Percentiles rank a stretch among this genome's conserved stretches.
phyloP scores from a whole-genome alignment of 2,113 vertebrate genomes.

The Bothrops jararaca region DNA sequence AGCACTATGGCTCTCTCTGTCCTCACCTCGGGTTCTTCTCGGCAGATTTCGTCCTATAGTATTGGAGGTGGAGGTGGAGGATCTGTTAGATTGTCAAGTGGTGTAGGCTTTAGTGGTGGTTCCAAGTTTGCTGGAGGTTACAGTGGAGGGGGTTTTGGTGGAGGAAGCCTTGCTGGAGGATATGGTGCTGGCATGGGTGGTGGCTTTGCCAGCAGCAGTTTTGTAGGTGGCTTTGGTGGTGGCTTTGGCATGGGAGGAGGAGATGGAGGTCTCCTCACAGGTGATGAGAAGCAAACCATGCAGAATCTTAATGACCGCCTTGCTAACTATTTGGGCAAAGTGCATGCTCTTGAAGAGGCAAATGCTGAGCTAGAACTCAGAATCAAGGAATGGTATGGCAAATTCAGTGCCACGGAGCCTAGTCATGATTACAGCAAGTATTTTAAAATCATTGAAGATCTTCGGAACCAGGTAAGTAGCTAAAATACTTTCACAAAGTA shows the following conservation, averaged over 20 bases:
- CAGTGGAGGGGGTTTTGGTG: slow-evolving; percentile 24
- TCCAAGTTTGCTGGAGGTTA: not conserved
- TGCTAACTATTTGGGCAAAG: slow-evolving; percentile 76
- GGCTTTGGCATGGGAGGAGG: slow-evolving; percentile 34
- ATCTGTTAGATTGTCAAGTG: slow-evolving; percentile 28
- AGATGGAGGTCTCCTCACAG: slow-evolving; percentile 51
- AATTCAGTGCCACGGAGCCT: slow-evolving; percentile 51
- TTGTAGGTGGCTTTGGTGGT: slow-evolving; percentile 5
- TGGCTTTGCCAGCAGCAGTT: slow-evolving; percentile 24
- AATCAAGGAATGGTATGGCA: slow-evolving; percentile 69
- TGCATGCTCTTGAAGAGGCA: slow-evolving; percentile 73
- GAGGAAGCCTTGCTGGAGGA: slow-evolving; percentile 28
- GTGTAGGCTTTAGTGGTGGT: slow-evolving; percentile 10
- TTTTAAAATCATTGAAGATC: slow-evolving; percentile 55
- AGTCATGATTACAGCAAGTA: slow-evolving; percentile 59
- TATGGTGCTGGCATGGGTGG: not conserved
- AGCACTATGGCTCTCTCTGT: slow-evolving; percentile 52
- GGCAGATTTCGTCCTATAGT: slow-evolving; percentile 31
- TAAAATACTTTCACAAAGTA: not conserved
- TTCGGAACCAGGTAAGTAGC: slow-evolving; percentile 61
- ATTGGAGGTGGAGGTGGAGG: slow-evolving; percentile 36
- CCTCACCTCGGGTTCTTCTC: slow-evolving; percentile 35
- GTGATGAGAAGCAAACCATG: slow-evolving; percentile 79
- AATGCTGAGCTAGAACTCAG: slow-evolving; percentile 72
- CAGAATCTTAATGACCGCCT: slow-evolving; percentile 82